phyloP scores from a whole-genome alignment of 2,797 vertebrate species.

The Microctenopoma lineatum region DNA sequence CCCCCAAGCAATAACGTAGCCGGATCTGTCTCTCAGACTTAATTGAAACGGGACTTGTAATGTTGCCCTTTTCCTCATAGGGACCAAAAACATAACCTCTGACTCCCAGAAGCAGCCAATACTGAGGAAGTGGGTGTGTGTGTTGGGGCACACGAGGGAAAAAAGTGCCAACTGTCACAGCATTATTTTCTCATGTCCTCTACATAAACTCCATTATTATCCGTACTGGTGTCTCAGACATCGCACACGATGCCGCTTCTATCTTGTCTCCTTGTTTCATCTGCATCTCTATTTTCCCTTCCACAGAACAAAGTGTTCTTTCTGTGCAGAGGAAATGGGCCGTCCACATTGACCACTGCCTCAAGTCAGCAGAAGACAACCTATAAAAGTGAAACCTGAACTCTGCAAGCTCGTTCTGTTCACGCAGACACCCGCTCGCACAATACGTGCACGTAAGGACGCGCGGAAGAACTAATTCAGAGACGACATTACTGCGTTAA shows the following conservation, averaged over 20 bases:
- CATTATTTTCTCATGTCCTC: constrained; percentile 72
- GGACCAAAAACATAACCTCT: constrained; percentile 86
- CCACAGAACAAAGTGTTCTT: constrained; percentile 75
- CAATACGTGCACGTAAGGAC: constrained; percentile 6
- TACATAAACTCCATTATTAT: constrained; percentile 33
- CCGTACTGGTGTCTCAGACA: constrained; percentile 34
- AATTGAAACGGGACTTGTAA: constrained; percentile 87
- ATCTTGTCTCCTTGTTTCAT: constrained; percentile 40
- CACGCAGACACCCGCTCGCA: constrained; percentile 13
- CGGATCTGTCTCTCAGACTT: constrained; percentile 82
- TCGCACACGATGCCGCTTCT: constrained; percentile 48
- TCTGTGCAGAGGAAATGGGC: constrained; percentile 44
- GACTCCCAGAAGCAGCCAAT: constrained; percentile 82
- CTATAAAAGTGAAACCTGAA: constrained; percentile 68
- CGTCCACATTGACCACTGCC: constrained; percentile 65
- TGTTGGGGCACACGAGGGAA: constrained; percentile 64
- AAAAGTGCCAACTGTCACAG: constrained; percentile 75
- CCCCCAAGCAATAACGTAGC: constrained; percentile 83
- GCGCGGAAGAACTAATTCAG: constrained; percentile 3
- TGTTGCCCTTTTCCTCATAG: constrained; percentile 79
- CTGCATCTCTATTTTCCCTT: constrained; percentile 58
- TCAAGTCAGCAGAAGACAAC: constrained; percentile 60
- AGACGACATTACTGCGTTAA: constrained; percentile 8
- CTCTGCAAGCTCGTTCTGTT: constrained; percentile 36
- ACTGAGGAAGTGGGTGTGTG: constrained; percentile 62